Percentiles rank a stretch among this genome's conserved stretches.
Conservation (phyloP, 1,140 invertebrate genomes). For the Uloborus diversus region DNA sequence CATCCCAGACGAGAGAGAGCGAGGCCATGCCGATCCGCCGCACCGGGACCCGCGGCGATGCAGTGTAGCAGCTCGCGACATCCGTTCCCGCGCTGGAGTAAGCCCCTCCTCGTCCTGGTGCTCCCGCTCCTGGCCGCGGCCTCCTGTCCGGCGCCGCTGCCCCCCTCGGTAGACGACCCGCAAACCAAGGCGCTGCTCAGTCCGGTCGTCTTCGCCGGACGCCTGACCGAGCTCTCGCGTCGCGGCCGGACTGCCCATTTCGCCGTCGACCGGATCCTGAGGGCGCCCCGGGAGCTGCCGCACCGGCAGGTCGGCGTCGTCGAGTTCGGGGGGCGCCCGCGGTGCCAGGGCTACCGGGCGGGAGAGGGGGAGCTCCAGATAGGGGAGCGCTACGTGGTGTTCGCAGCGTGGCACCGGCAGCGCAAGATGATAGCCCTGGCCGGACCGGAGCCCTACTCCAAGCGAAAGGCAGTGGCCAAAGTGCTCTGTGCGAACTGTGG, state of each 20-base stretch:
- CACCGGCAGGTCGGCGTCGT: neutral
- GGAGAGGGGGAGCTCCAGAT: constrained; percentile 1
- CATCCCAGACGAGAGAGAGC: neutral
- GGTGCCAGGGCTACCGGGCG: constrained; percentile 23
- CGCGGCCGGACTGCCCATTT: constrained; percentile 57
- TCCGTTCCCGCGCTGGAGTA: neutral
- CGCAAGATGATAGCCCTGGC: constrained; percentile 29
- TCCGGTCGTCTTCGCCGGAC: constrained; percentile 58
- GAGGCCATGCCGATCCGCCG: constrained; percentile 8
- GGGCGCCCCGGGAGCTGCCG: neutral
- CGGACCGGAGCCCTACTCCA: constrained; percentile 25
- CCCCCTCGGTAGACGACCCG: neutral
- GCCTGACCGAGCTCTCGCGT: constrained; percentile 52
- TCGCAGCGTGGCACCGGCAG: constrained; percentile 37
- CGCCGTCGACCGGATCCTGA: constrained; percentile 28
- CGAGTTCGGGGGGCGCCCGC: constrained; percentile 6
- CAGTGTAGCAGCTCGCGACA: constrained; percentile 35
- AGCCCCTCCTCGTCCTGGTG: neutral
- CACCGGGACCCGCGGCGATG: constrained; percentile 26
- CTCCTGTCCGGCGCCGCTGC: neutral
- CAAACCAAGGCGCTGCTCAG: constrained; percentile 54
- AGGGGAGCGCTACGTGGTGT: constrained; percentile 52
- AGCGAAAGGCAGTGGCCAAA: constrained; percentile 28
- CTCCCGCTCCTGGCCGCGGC: constrained; percentile 1
- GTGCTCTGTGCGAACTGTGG: constrained; percentile 44